A percentile compares a stretch with the other conserved stretches of the same genome.
These are phyloP conservation scores for Onychomys leucogaster DNA, from an alignment of 2,797 vertebrate species.

Conservation along the genomic window DNA sequence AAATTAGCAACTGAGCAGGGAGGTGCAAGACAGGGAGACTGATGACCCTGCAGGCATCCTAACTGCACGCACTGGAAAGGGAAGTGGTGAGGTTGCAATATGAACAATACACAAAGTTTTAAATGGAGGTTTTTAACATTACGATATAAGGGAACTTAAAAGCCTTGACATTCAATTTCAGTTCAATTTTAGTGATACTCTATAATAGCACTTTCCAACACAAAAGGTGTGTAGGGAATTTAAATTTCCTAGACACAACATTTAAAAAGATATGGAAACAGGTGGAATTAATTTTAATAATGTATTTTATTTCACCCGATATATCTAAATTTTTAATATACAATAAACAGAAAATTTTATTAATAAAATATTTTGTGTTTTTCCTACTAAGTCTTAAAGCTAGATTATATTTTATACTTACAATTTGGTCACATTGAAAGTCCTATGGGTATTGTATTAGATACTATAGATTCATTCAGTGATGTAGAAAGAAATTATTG, in stretches of 20 bases:
- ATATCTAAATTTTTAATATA: slow-evolving; percentile 43
- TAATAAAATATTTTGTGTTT: slow-evolving; percentile 30
- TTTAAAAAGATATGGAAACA: slow-evolving; percentile 14
- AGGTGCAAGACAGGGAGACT: background rate
- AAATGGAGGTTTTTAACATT: slow-evolving; percentile 60
- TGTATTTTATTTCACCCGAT: slow-evolving; percentile 13
- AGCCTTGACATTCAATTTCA: slow-evolving; percentile 58
- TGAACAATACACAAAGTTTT: slow-evolving; percentile 26
- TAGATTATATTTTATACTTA: background rate
- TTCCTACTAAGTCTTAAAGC: slow-evolving; percentile 32
- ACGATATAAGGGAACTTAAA: slow-evolving; percentile 49
- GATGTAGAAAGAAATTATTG: background rate
- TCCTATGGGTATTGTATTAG: background rate
- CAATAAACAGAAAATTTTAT: slow-evolving; percentile 22
- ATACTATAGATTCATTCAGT: background rate
- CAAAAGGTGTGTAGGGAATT: slow-evolving; percentile 49
- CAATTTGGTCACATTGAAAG: background rate
- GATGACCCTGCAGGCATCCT: slow-evolving; percentile 19
- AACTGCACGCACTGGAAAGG: background rate
- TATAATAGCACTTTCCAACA: background rate
- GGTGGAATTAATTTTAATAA: slow-evolving; percentile 56
- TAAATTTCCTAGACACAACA: slow-evolving; percentile 44
- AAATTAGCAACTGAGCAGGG: slow-evolving; percentile 64
- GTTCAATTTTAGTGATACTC: slow-evolving; percentile 13
- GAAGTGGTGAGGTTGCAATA: background rate